Evolutionary conservation across 2,113 vertebrate genomes (phyloP), one percentile per base, ranked within the genome.

Genomic region (Cynoglossus semilaevis): DNA sequence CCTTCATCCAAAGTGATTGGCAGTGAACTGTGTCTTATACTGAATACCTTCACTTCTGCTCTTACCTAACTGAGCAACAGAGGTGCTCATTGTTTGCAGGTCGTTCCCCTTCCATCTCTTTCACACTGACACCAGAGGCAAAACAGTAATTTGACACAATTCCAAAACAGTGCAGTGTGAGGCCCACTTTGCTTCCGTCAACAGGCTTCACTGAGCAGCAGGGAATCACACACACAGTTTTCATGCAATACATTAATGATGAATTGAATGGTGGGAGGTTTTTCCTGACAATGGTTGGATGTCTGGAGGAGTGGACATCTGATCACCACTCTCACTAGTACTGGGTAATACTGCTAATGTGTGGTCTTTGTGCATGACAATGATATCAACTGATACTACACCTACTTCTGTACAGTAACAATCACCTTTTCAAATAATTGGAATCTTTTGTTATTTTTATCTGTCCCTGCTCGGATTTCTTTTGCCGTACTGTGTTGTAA

Each of bases 131-230:
- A 43, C 46, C 50, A 16, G 47, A 55, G 44, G 63, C 53, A 4
- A 29, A 57, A 48, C 4, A 43, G 76, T 74, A 79, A 85, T 58
- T 63, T 15, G 67, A 84, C 56, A 65, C 78, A 65, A 47, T 54
- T 44, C 18, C 48, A 58, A 74, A 77, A 77, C 73, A 70, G 29
- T 49, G 58, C 63, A 64, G 54, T 63, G 37, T 45, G 50, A 54
- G 29, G 67, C 35, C 48, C 50, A 19, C 57, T 79, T 69, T 5
- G 19, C 50, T 61, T 79, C 65, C 15, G 15, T 81, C 75, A 74
- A 58, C 63, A 56, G 48, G 18, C 58, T 66, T 68, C 70, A 48
- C 45, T 22, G 49, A 62, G 69, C 57, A 46, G 58, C 47, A 17
- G 58, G 59, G 66, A 68, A 72, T 67, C 67, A 4, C 57, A 55